Evolutionary conservation across 2,888 invertebrate species (phyloP), one percentile per base, ranked within the genome.

Genomic region (Spisula subtruncata): DNA sequence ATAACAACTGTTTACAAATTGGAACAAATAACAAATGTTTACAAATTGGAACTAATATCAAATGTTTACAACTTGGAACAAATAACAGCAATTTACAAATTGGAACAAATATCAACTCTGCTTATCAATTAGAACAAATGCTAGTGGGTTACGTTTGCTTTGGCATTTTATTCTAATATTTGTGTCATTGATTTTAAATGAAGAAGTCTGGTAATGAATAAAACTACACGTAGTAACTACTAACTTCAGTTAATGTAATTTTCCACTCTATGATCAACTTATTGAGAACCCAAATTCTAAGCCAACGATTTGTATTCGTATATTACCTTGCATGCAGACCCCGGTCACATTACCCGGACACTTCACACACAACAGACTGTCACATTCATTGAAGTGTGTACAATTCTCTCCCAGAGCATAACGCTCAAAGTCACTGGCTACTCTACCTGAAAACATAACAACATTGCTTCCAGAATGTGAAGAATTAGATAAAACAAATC

Each of bases 311-410:
- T 41, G 8, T 41, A 41, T 41, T 2, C 41, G 8, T 41, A 41
- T 20, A n/a, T 66, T 83, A 90, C 90, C 79, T 71, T 82, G 35
- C 90, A 91, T 91, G 79, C 90, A 91, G 6, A 89, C 85, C 0
- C 90, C 90, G 8, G 86, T 85, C 5, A 81, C 56, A 8, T 89
- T 51, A 20, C 85, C 87, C 1, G 86, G 81, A 82, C 90, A 91
- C 82, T 91, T 91, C 0, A 91, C 89, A 88, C 90, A 91, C 14
- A 91, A 60, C 12, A 56, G 80, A 71, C 90, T 91, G 10, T 84
- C 29, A 83, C 90, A 91, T 81, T 91, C 81, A 54, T 84, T 91
- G 81, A 88, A 91, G 66, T 87, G 46, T 20, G 85, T 88, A 83
- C 90, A 91, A 18, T 46, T 82, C n/a, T 91, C 89, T 12, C 90